Evolutionary conservation across 2,797 vertebrate genomes (phyloP).

Genomic region (Pipistrellus pipistrellus): DNA sequence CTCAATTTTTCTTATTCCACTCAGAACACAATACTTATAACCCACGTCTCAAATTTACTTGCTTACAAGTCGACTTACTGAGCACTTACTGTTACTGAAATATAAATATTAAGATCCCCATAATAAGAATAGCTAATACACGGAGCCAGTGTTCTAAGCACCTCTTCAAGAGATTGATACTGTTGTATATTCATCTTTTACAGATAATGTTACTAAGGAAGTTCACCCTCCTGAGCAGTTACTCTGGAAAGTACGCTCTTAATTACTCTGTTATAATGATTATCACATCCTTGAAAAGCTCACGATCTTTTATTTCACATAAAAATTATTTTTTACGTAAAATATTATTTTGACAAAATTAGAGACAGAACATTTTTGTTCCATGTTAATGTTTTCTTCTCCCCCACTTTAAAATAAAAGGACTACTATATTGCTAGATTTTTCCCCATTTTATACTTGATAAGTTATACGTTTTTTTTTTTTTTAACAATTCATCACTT

Average conservation of each 20-base stretch:
- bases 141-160: background rate
- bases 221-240: background rate
- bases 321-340: background rate
- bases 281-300: background rate
- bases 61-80: background rate
- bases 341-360: conserved; percentile 35
- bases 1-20: background rate
- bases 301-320: background rate
- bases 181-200: background rate
- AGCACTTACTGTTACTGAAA: background rate
- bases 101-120: background rate
- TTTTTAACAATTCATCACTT: conserved; percentile 44
- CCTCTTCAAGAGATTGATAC: background rate
- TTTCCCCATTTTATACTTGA: background rate
- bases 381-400: background rate
- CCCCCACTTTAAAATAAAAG: conserved; percentile 28
- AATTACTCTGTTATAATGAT: background rate
- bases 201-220: background rate
- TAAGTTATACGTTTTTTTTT: background rate
- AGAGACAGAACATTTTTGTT: background rate
- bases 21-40: background rate
- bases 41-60: background rate
- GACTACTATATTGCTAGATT: conserved; percentile 5
- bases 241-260: background rate
- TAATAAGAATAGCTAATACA: background rate